Evolutionary conservation across 2,113 vertebrate genomes (phyloP).

Genomic region (Isichthys henryi): DNA sequence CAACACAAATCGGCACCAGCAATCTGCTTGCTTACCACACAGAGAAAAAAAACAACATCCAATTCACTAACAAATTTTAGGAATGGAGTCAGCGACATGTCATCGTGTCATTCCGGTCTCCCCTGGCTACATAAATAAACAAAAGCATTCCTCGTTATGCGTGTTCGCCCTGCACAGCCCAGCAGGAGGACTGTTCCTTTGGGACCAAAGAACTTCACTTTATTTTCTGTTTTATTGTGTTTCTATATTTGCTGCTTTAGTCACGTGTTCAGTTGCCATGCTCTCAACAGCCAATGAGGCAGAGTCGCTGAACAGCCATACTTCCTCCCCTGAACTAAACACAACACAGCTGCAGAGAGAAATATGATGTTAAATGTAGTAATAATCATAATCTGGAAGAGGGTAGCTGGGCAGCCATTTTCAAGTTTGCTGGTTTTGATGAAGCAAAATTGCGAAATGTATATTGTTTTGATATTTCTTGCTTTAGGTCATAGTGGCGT

Average conservation of each 20-base stretch:
- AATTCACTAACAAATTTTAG: slow-evolving; percentile 26
- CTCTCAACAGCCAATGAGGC: neutral
- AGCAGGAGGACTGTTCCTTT: neutral
- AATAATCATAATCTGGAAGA: neutral
- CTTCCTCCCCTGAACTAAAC: neutral
- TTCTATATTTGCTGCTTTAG: neutral
- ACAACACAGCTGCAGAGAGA: neutral
- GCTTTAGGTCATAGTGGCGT: neutral
- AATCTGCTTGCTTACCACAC: slow-evolving; percentile 61
- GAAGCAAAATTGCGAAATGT: neutral
- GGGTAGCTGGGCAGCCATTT: neutral
- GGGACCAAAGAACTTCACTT: neutral
- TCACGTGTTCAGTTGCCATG: neutral
- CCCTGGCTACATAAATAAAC: neutral
- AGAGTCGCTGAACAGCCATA: neutral
- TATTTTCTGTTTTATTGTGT: neutral
- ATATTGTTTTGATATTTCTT: neutral
- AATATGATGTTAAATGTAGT: neutral
- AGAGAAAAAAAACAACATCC: slow-evolving; percentile 56
- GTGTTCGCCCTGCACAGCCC: neutral
- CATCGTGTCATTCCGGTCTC: neutral
- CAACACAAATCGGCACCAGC: slow-evolving; percentile 62
- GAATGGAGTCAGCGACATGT: neutral
- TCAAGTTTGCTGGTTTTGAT: neutral
- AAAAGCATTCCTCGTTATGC: neutral